These are phyloP conservation scores for Loripinus fragilis DNA, from an alignment of 2,888 invertebrate genomes.

Conservation along the genomic window DNA sequence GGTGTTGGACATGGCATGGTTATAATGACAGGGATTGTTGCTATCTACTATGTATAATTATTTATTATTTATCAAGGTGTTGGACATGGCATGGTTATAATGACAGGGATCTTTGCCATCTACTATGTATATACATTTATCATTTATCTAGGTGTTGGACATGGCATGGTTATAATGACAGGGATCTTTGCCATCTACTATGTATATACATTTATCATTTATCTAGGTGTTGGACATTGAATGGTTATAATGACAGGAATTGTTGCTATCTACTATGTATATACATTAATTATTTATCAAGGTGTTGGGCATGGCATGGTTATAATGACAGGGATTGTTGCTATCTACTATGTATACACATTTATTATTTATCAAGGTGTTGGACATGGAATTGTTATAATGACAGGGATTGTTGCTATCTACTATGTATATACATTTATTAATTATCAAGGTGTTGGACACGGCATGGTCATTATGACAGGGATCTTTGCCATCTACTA, in stretches of 20 bases:
- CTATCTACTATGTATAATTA: conserved; percentile 82
- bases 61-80: conserved; percentile 80
- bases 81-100: conserved; percentile 80
- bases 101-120: conserved; percentile 79
- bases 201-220: too few relatives aligned
- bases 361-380: conserved; percentile 78
- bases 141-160: conserved; percentile 80
- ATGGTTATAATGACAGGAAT: conserved; percentile 81
- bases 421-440: conserved; percentile 83
- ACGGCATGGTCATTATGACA: conserved; percentile 80
- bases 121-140: too few relatives aligned
- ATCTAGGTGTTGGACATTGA: conserved; percentile 80
- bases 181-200: conserved; percentile 82
- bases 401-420: conserved; percentile 80
- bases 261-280: conserved; percentile 82
- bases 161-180: conserved; percentile 81
- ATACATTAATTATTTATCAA: too few relatives aligned
- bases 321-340: conserved; percentile 79
- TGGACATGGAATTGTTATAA: conserved; percentile 81
- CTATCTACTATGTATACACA: conserved; percentile 83
- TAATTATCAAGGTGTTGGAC: conserved; percentile 77
- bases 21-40: conserved; percentile 78
- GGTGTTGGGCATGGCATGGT: conserved; percentile 82
- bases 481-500: conserved; percentile 82
- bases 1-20: conserved; percentile 82